A percentile compares a stretch with the other conserved stretches of the same genome.
Conservation (phyloP, 2,888 invertebrate genomes). For the Pollenia amentaria region DNA sequence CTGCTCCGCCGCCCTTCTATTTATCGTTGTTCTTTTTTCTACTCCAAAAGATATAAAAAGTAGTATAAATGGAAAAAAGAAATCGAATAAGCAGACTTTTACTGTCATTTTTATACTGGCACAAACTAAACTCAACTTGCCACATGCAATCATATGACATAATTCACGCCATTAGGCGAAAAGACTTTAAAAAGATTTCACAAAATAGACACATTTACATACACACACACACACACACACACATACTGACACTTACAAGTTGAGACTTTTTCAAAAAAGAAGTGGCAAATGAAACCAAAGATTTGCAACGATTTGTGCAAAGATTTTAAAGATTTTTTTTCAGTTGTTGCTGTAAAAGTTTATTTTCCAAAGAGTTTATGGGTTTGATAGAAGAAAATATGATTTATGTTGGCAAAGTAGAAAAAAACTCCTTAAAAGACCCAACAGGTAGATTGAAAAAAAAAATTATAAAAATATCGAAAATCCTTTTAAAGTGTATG, state of each 20-base stretch:
- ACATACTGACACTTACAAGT: background rate
- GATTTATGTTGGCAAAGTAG: slow-evolving; percentile 55
- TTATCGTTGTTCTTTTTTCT: background rate
- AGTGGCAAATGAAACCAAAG: slow-evolving; percentile 47
- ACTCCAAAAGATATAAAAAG: slow-evolving; percentile 1
- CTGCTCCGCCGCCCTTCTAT: background rate
- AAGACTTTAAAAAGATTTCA: slow-evolving; percentile 67
- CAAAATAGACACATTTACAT: background rate
- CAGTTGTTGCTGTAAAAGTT: slow-evolving; percentile 35
- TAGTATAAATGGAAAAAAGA: slow-evolving; percentile 18
- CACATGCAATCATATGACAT: slow-evolving; percentile 73
- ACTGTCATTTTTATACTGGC: slow-evolving; percentile 65
- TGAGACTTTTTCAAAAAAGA: background rate
- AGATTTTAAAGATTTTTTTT: slow-evolving; percentile 54
- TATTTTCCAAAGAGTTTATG: slow-evolving; percentile 32
- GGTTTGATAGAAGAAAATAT: slow-evolving; percentile 45
- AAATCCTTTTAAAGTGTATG: background rate
- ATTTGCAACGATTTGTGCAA: slow-evolving; percentile 74
- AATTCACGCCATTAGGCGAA: slow-evolving; percentile 74
- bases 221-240: background rate
- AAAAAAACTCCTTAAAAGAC: slow-evolving; percentile 27
- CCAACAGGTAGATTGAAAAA: slow-evolving; percentile 60
- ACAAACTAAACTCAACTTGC: slow-evolving; percentile 69
- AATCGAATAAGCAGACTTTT: slow-evolving; percentile 67
- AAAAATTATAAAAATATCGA: background rate